phyloP scores from a whole-genome alignment of 2,113 vertebrate species.

The Callopanchax toddi region DNA sequence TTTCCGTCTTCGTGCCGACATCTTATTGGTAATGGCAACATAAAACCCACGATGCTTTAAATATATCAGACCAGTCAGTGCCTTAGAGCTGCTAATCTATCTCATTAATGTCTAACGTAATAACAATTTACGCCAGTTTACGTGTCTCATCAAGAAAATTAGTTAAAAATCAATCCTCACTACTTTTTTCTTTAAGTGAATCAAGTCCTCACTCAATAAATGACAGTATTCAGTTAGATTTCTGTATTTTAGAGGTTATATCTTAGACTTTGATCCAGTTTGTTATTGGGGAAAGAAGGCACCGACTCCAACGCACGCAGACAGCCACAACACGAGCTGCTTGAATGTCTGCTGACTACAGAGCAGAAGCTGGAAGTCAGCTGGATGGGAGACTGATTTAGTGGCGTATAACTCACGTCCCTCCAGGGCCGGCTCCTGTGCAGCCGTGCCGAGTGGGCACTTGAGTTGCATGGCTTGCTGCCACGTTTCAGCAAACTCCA shows the following conservation, averaged over 20 bases:
- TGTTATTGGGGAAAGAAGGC: constrained; percentile 10
- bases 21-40: not conserved
- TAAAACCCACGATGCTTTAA: too few species aligned
- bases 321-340: constrained; percentile 5
- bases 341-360: constrained; percentile 32
- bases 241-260: too few species aligned
- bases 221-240: too few species aligned
- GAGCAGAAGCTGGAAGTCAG: constrained; percentile 42
- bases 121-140: not conserved
- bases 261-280: too few species aligned
- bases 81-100: too few species aligned
- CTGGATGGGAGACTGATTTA: constrained; percentile 61
- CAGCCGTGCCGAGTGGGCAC: constrained; percentile 19
- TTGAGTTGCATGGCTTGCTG: constrained; percentile 23
- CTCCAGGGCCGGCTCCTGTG: constrained; percentile 27
- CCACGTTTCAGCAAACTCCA: constrained; percentile 44
- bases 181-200: not conserved
- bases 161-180: too few species aligned
- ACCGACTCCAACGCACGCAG: constrained; percentile 2
- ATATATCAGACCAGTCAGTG: too few species aligned
- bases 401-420: constrained; percentile 46
- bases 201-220: not conserved
- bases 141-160: too few species aligned
- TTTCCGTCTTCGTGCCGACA: not conserved
- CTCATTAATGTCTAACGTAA: not conserved